Evolutionary conservation across 2,113 vertebrate genomes (phyloP).

Genomic region (Ophiodon elongatus): DNA sequence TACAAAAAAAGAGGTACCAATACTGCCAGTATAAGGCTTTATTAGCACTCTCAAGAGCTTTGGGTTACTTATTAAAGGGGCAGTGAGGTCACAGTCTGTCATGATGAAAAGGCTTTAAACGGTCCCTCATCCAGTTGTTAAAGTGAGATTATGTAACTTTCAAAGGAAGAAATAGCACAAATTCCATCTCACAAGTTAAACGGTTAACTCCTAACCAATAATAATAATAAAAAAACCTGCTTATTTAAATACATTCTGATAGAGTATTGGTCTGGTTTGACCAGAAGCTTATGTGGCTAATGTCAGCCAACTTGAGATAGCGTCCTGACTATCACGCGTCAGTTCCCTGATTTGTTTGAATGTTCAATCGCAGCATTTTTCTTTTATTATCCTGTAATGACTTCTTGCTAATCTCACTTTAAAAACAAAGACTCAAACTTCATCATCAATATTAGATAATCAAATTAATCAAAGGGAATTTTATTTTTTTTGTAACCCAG

Average conservation of each 20-base stretch:
- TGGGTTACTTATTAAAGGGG: conserved; percentile 23
- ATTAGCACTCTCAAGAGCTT: conserved; percentile 40
- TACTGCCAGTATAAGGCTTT: conserved; percentile 15
- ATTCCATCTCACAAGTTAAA: background rate
- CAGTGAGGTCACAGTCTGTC: conserved; percentile 1
- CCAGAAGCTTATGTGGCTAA: background rate
- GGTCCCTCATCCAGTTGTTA: conserved; percentile 4
- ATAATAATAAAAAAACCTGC: background rate
- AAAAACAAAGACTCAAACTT: background rate
- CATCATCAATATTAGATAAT: background rate
- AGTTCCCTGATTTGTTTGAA: too few relatives aligned
- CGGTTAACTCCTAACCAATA: background rate
- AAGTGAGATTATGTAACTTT: conserved; percentile 4
- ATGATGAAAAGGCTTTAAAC: background rate
- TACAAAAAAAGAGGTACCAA: background rate
- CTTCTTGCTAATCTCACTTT: background rate
- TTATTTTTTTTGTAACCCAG: conserved; percentile 71
- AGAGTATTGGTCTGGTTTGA: background rate
- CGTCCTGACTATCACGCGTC: background rate
- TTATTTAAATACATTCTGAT: background rate
- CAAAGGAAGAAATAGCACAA: background rate
- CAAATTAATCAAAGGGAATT: background rate
- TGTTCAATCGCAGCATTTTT: too few relatives aligned
- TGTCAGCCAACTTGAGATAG: background rate
- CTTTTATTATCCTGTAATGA: too few relatives aligned